A percentile compares a stretch with the other conserved stretches of the same genome.
phyloP scores from a whole-genome alignment of 2,888 invertebrate species.

The Augochlorella aurata region DNA sequence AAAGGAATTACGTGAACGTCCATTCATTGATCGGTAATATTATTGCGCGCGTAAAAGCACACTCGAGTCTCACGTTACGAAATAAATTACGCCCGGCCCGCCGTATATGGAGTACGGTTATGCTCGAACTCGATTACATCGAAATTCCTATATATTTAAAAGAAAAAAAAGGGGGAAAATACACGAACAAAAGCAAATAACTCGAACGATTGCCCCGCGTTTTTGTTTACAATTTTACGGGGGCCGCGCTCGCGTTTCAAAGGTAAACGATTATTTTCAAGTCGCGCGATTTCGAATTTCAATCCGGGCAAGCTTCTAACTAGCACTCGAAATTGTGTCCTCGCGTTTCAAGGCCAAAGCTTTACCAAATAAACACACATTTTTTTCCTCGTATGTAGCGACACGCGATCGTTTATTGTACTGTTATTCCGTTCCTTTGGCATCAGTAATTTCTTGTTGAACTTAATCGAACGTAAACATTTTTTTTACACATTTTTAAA shows the following conservation, averaged over 20 bases:
- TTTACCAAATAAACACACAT: background rate
- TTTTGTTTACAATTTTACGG: slow-evolving; percentile 23
- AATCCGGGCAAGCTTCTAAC: background rate
- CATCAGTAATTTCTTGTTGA: background rate
- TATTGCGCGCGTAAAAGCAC: slow-evolving; percentile 35
- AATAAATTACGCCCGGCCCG: slow-evolving; percentile 39
- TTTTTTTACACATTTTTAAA: no score
- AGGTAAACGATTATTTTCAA: slow-evolving; percentile 8
- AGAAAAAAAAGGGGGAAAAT: background rate
- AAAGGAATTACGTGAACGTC: slow-evolving; percentile 48
- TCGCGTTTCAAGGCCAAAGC: background rate
- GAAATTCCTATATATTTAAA: background rate
- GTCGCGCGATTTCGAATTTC: slow-evolving; percentile 14
- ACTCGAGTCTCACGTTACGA: slow-evolving; percentile 39
- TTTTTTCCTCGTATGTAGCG: background rate
- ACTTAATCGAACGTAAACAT: background rate
- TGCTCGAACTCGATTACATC: slow-evolving; percentile 23
- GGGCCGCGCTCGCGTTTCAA: background rate
- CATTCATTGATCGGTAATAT: slow-evolving; percentile 55
- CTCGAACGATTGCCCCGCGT: background rate
- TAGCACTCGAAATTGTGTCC: background rate
- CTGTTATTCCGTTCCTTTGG: background rate
- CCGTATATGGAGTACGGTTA: slow-evolving; percentile 27
- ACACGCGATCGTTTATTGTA: background rate
- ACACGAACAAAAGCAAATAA: slow-evolving; percentile 10